Base-by-base conservation (phyloP, 1,140 invertebrate genomes). In the Halyomorpha halys region DNA sequence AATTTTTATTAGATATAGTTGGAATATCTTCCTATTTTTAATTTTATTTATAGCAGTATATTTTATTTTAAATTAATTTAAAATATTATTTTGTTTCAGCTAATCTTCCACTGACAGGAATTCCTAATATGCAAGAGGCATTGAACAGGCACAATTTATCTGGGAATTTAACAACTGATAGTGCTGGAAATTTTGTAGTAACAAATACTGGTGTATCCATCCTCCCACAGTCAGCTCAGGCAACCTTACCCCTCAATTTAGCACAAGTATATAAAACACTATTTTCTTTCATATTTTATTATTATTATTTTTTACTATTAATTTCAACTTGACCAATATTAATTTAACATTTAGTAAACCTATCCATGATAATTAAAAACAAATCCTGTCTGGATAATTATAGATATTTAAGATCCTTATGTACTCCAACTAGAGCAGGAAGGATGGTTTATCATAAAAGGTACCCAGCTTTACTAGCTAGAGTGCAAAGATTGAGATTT, bases 191-290 rank as follows among this genome's bases (percentile, higher is more conserved):
- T 44, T 68, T 60, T 59, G 61, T 68, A 21, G 64, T 68, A 5
- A 59, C 68, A 5, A 59, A 60, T 47, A 61, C 64, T n/a, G 65
- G 63, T 13, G 18, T 68, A 27, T 47, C 66, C 18, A 27, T 67
- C 15, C n/a, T 67, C 27, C 66, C 60, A 44, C 60, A 45, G 27
- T 34, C 61, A 30, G 61, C 49, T 16, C 65, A 53, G 19, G 2
- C 65, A 15, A 51, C 61, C 13, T 18, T 64, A 27, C 63, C 63
- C 0, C 19, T 64, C 45, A 59, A 54, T 23, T 45, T 64, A 34
- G 19, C 53, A 21, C 63, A 59, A 56, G 63, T 64, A 39, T 39
- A 39, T 39, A 13, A n/a, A 39, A 6, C 34, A 39, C 34, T 39
- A 39, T 39, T 11, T 6, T 39, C 1, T 39, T 30, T 3, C 8